Evolutionary conservation across 1,140 invertebrate species (phyloP).

Genomic region (Trichogramma pretiosum): DNA sequence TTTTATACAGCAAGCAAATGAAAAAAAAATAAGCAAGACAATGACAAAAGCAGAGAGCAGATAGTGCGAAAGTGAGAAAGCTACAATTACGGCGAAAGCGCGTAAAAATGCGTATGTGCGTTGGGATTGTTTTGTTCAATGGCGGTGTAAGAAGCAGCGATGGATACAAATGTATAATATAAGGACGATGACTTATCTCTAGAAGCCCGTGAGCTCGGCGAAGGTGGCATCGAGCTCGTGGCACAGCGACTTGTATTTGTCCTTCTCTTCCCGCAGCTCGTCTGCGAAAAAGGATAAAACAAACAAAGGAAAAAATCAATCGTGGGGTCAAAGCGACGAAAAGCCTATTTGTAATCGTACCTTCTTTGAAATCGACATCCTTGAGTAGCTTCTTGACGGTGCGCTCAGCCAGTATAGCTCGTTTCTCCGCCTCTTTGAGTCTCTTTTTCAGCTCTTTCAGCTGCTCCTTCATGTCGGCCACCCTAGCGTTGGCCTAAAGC

Average conservation of each 20-base stretch:
- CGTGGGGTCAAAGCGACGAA: background rate
- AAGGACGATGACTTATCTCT: slow-evolving; percentile 19
- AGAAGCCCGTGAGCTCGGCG: slow-evolving; percentile 47
- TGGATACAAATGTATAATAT: too few relatives aligned
- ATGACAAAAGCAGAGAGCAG: background rate
- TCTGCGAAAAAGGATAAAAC: slow-evolving; percentile 43
- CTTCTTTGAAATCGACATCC: slow-evolving; percentile 42
- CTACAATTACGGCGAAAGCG: too few relatives aligned
- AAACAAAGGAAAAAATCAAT: background rate
- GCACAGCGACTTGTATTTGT: slow-evolving; percentile 60
- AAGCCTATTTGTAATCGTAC: slow-evolving; percentile 19
- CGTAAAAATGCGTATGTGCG: too few relatives aligned
- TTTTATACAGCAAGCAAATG: background rate
- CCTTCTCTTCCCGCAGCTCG: slow-evolving; percentile 60
- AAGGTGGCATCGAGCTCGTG: slow-evolving; percentile 70
- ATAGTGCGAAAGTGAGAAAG: background rate
- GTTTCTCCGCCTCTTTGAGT: slow-evolving; percentile 40
- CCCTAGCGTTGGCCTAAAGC: slow-evolving; percentile 37
- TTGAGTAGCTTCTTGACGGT: slow-evolving; percentile 37
- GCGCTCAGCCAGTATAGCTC: slow-evolving; percentile 38
- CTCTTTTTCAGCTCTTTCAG: slow-evolving; percentile 37
- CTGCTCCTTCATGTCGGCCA: slow-evolving; percentile 39
- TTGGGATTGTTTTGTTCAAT: too few relatives aligned
- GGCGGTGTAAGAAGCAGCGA: too few relatives aligned
- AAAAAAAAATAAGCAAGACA: background rate